Evolutionary conservation across 1,140 invertebrate genomes (phyloP), one percentile per base, ranked within the genome.

Genomic region (Zaprionus ghesquierei): DNA sequence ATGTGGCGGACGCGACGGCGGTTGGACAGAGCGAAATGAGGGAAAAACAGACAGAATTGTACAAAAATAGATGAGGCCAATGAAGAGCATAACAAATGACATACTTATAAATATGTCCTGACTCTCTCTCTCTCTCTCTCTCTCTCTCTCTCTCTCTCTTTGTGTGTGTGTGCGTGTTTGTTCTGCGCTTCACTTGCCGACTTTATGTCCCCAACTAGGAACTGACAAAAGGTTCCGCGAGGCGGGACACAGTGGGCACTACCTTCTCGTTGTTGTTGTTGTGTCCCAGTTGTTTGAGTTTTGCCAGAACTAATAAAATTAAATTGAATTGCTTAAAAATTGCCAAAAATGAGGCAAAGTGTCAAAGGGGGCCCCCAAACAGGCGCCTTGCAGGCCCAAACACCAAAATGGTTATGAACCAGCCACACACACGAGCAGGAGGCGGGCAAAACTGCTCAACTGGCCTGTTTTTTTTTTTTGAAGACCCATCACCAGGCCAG

Each of bases 261-360:
- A 38, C 33, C 50, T 63, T 54, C 31, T 87, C 82, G 71, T 81
- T 72, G 71, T 86, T 86, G 75, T 82, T 76, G 82, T 56, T 13
- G 15, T 51, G 69, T 75, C 85, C 77, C 84, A 89, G 80, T 89
- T 89, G 84, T 80, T 89, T 89, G 84, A 89, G 84, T 80, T 84
- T 77, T 80, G 84, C 74, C 79, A 84, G 84, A 84, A 89, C 84
- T 89, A 89, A 89, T 89, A 89, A 89, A 89, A 89, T 89, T 89
- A 89, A 89, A 89, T 89, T 89, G 84, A 89, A 89, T 89, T 89
- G 84, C 84, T 89, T 89, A 89, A 89, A 89, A 89, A 89, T 89
- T 75, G 84, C 85, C 79, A 89, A 89, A 89, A 89, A 89, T 89
- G 84, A 89, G 84, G 71, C 69, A 79, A 89, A 89, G 78, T 84